Evolutionary conservation across 2,113 vertebrate genomes (phyloP), one percentile per base, ranked within the genome.

Genomic region (Calyptommatus sinebrachiatus): DNA sequence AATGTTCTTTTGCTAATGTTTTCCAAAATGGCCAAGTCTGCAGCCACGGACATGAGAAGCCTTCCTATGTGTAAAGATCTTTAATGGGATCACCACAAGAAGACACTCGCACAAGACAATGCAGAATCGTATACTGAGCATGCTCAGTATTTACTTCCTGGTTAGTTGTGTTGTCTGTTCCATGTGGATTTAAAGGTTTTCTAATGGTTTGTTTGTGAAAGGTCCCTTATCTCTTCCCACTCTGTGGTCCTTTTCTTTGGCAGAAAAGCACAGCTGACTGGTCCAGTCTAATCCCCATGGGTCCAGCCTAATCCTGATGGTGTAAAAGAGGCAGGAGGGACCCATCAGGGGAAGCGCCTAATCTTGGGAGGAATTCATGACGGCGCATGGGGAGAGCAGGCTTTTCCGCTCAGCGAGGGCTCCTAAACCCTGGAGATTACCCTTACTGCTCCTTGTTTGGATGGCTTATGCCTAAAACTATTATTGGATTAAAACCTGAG

Each of bases 401-500:
- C 75, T 83, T 84, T 77, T 46, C 35, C 72, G 35, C 68, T 66
- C 72, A 82, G 48, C 66, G 21, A 83, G 0, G 0, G 72, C 81
- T 78, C 77, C 80, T 53, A 76, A 83, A 46, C 28, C 0, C 48
- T 1, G 0, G 77, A 83, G 83, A 83, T 88, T 72, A 81, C 86
- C 82, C 53, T 78, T 0, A 0, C 73, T 24, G 82, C 77, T 46
- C 81, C 81, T 85, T 79, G 63, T 87, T 87, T 81, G 70, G 66
- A 71, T 0, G 4, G 82, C 3, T 88, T 88, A 79, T 8, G n/a
- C 85, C 41, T 75, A 82, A 86, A 80, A 60, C 86, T 82, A 65
- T 85, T 84, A 89, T 70, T 70, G 83, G 84, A 88, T 91, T 84
- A 89, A 41, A 86, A 70, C 6, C 31, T 57, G 68, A 84, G 79